Percentiles rank a stretch among this genome's conserved stretches.
These are phyloP conservation scores for Taphrorychus bicolor DNA, from an alignment of 2,888 invertebrate genomes.

Conservation along the genomic window DNA sequence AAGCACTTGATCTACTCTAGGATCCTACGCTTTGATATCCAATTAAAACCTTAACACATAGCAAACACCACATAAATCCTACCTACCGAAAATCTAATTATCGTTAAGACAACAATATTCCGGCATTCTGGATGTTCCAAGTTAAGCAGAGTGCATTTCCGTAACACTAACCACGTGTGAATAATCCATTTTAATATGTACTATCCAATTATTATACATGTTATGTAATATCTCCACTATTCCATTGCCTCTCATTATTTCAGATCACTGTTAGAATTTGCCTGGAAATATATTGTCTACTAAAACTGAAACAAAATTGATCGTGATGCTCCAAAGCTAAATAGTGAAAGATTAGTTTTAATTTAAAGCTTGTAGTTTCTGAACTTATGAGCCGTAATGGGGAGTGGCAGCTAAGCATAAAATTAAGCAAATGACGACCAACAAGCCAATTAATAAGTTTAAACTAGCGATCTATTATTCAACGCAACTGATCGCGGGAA, in stretches of 20 bases:
- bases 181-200: slow-evolving; percentile 14
- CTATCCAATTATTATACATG: background rate
- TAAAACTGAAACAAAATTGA: background rate
- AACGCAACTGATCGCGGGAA: slow-evolving; percentile 11
- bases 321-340: background rate
- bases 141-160: slow-evolving; percentile 12
- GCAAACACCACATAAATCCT: slow-evolving; percentile 4
- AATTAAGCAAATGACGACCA: background rate
- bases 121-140: slow-evolving; percentile 1
- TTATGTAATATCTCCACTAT: background rate
- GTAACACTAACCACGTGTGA: slow-evolving; percentile 8
- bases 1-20: too few relatives aligned
- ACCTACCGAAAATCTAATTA: slow-evolving; percentile 9
- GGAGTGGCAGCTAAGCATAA: background rate
- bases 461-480: slow-evolving; percentile 10
- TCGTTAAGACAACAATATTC: slow-evolving; percentile 8
- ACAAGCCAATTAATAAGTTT: slow-evolving; percentile 7
- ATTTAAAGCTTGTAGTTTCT: background rate
- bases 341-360: background rate
- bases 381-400: background rate
- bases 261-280: too few relatives aligned
- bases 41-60: background rate
- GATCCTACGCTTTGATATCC: too few relatives aligned
- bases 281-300: too few relatives aligned
- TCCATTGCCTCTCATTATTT: too few relatives aligned